Conservation (phyloP, 2,113 vertebrate species). For the Poeciliopsis occidentalis region DNA sequence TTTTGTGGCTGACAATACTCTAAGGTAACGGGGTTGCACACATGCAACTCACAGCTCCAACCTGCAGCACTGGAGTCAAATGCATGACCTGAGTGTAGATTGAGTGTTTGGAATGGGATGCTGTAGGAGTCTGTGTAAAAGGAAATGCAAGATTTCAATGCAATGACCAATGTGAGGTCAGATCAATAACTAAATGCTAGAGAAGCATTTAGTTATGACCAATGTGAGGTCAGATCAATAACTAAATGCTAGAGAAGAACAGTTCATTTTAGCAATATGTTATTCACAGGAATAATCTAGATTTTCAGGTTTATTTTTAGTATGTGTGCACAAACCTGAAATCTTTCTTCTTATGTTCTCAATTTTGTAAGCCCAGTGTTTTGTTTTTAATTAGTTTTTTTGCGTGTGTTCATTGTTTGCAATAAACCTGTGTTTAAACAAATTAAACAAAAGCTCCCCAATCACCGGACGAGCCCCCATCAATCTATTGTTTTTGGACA, state of each 20-base stretch:
- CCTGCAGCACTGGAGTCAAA: conserved; percentile 46
- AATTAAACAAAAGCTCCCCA: background rate
- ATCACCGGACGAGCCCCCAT: background rate
- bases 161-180: background rate
- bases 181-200: background rate
- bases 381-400: background rate
- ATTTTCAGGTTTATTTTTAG: too few species aligned
- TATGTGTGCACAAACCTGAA: too few species aligned
- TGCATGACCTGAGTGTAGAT: conserved; percentile 40
- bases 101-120: conserved; percentile 9
- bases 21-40: conserved; percentile 40
- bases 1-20: conserved; percentile 74
- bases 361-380: background rate
- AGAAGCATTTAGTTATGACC: background rate
- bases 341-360: background rate
- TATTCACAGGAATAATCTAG: background rate
- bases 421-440: background rate
- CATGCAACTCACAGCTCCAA: conserved; percentile 35
- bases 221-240: background rate
- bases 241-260: background rate
- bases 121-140: conserved; percentile 26
- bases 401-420: too few species aligned
- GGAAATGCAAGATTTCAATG: conserved; percentile 10
- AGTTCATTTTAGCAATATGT: background rate
- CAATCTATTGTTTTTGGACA: background rate